Base-by-base conservation (phyloP, 2,113 vertebrate genomes). In the Puma concolor region DNA sequence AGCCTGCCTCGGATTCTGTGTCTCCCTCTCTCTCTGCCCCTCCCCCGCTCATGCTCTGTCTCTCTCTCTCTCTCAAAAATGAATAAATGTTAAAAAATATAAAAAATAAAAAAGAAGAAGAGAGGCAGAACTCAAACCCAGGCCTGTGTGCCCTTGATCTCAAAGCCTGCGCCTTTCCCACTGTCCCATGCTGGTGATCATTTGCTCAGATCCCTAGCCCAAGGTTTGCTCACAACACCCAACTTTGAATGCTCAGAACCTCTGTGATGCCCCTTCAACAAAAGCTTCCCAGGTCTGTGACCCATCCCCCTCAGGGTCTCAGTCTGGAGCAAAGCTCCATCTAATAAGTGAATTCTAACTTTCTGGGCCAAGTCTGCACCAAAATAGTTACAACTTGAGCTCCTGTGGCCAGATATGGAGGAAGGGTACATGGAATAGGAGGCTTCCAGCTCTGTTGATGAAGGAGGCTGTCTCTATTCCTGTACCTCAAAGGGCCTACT, bases 81-180 rank as follows among this genome's bases (percentile, higher is more conserved):
- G 44, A 44, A 44, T 44, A 44, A 44, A 44, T 44, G 44, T 44
- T 44, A 44, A 44, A 44, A 44, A 41, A 44, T 9, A 9, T 44
- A 44, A 44, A 44, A 44, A 44, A 9, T 9, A 44, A n/a, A 15
- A 33, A 33, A 66, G 5, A 66, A 38, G n/a, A 88, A 66, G n/a
- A 69, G 54, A 36, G 33, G 50, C 63, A 83, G 92, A 86, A 93
- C 80, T 96, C 81, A 93, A 94, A 88, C 57, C 27, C 25, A 83
- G 64, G 23, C 36, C 67, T 63, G 11, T 72, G 54, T 94, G 84
- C 57, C 79, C 79, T 88, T 50, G 17, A 50, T 79, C 91, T 92
- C 76, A 77, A 92, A 91, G 91, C 79, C 38, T 31, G 10, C 48
- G 50, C 25, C 90, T 67, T 93, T 38, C 77, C 36, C 27, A 52